These are phyloP conservation scores for Eupithecia dodoneata DNA, from an alignment of 2,888 invertebrate genomes.

Conservation along the genomic window DNA sequence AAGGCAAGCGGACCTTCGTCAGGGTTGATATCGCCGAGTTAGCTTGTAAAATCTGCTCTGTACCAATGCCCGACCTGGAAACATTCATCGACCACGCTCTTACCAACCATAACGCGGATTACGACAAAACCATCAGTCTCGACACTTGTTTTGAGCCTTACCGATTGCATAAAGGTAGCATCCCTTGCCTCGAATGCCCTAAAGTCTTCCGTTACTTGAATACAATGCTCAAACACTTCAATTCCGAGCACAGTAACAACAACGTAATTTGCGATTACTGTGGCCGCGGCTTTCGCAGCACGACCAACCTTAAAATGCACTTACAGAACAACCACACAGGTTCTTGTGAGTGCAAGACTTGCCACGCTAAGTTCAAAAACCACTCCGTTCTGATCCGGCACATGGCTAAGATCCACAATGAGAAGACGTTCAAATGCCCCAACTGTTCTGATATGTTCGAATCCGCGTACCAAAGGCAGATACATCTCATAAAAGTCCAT, in stretches of 20 bases:
- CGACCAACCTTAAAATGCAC: conserved; percentile 69
- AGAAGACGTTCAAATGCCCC: conserved; percentile 71
- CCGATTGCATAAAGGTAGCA: conserved; percentile 69
- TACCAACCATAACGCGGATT: conserved; percentile 64
- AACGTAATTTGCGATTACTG: conserved; percentile 76
- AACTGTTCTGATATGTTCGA: conserved; percentile 77
- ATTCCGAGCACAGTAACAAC: conserved; percentile 71
- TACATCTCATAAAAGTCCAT: conserved; percentile 80
- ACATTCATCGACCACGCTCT: conserved; percentile 70
- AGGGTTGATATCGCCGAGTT: conserved; percentile 69
- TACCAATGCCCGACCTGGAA: conserved; percentile 58
- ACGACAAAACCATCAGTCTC: conserved; percentile 60
- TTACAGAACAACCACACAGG: conserved; percentile 70
- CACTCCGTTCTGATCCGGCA: conserved; percentile 71
- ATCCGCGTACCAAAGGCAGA: conserved; percentile 79
- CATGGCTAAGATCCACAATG: conserved; percentile 70
- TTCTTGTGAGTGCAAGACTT: conserved; percentile 66
- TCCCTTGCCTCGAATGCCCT: conserved; percentile 69
- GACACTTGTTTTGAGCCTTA: conserved; percentile 70
- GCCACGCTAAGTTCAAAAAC: conserved; percentile 70
- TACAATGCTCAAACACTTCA: conserved; percentile 69
- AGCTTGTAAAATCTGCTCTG: conserved; percentile 72
- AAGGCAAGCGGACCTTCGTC: conserved; percentile 70
- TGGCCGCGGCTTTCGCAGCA: conserved; percentile 68
- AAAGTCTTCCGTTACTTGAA: conserved; percentile 71